These are phyloP conservation scores for Gallinago nigripennis DNA, from an alignment of 2,797 vertebrate genomes.

Conservation along the genomic window DNA sequence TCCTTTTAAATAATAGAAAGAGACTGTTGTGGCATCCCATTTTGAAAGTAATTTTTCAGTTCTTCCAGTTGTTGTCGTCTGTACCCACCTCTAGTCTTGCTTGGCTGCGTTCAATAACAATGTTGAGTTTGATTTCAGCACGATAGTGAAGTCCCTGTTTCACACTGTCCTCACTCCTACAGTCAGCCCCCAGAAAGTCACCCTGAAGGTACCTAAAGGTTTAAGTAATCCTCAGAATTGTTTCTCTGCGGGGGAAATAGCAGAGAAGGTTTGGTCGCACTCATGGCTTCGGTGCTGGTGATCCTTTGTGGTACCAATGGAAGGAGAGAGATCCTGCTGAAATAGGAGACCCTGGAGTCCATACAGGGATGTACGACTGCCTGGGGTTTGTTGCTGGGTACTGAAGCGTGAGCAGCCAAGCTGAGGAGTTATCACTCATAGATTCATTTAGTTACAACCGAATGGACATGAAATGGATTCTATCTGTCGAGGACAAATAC, in stretches of 20 bases:
- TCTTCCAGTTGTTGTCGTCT: neutral
- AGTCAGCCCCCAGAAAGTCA: neutral
- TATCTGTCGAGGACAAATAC: neutral
- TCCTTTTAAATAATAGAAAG: neutral
- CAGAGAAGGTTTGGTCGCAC: neutral
- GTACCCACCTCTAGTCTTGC: neutral
- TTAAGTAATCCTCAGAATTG: neutral
- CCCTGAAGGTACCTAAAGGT: neutral
- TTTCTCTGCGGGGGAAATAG: neutral
- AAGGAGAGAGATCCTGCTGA: neutral
- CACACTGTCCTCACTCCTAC: neutral
- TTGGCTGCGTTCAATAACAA: neutral
- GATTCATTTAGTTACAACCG: neutral
- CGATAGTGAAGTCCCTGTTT: neutral
- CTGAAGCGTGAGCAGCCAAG: neutral
- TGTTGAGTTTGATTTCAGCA: neutral
- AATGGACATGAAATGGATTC: neutral
- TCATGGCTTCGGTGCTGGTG: neutral
- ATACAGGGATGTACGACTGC: accelerated
- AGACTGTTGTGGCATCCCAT: neutral
- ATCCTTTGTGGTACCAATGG: neutral
- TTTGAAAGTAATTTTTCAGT: neutral
- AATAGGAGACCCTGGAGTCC: neutral
- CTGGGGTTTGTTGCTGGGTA: neutral
- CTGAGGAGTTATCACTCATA: neutral